Evolutionary conservation across 2,113 vertebrate genomes (phyloP), one percentile per base, ranked within the genome.

Genomic region (Tamias sibiricus): DNA sequence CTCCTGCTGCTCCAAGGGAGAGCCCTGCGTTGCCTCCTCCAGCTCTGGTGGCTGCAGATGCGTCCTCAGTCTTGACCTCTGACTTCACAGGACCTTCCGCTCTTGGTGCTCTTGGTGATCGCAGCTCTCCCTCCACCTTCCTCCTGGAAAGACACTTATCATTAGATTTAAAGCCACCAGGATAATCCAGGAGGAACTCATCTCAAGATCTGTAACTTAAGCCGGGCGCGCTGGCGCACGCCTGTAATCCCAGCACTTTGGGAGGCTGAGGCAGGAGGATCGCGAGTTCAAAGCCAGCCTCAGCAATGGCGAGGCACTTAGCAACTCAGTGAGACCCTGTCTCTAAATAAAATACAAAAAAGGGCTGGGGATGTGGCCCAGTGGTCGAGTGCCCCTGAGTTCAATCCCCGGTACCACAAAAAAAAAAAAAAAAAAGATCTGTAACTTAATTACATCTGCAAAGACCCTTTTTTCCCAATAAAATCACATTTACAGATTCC

Each of bases 11-110:
- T 20, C 35, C 1, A 13, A 54, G 32, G 79, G 49, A 40, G 28
- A 81, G 10, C 1, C 1, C 16, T 6, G 30, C 4, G 0, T 12
- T 6, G 20, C 42, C 6, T 32, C 11, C 19, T 16, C 24, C 28
- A 35, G 28, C 17, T 44, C 66, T 42, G 26, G 9, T 2, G 26
- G 47, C 54, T 62, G 10, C 35, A 8, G 9, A 9, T 11, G 1
- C 10, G 4, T n/a, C 47, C 42, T 28, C 17, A 0, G 4, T 9
- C 80, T 71, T 69, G 44, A 54, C 49, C 52, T 74, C 49, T 8
- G 5, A 64, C 57, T 68, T 79, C 71, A n/a, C 22, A 6, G 0
- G 2, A 16, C 8, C 28, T 66, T 85, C 37, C 59, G 66, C 37
- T 88, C 72, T 77, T 26, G 6, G 79, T 66, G 66, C 37, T 88